Evolutionary conservation across 2,888 invertebrate species (phyloP).

Genomic region (Autographa pulchrina): DNA sequence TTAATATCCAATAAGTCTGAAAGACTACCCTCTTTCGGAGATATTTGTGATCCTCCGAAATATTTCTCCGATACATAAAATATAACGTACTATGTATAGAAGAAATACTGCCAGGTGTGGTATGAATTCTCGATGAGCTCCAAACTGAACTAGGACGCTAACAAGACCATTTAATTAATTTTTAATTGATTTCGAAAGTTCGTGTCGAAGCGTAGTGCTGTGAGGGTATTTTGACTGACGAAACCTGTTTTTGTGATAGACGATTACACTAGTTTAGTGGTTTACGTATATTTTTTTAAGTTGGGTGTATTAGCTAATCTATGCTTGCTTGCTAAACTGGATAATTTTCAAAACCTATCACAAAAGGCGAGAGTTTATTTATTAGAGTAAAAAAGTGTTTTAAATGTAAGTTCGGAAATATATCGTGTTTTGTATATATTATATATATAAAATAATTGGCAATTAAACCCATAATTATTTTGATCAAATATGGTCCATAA

Average conservation of each 20-base stretch:
- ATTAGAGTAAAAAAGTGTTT: too few species aligned
- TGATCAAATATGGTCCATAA: too few species aligned
- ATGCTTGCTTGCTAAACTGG: too few species aligned
- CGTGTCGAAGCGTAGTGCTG: conserved; percentile 42
- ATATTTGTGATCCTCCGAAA: conserved; percentile 16
- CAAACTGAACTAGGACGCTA: conserved; percentile 63
- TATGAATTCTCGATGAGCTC: conserved; percentile 66
- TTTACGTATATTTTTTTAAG: neutral
- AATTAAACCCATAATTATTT: too few species aligned
- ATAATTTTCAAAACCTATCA: too few species aligned
- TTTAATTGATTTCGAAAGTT: conserved; percentile 79
- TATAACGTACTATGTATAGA: conserved; percentile 9
- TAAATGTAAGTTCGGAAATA: too few species aligned
- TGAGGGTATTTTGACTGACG: conserved; percentile 39
- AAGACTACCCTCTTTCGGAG: conserved; percentile 15
- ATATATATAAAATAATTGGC: too few species aligned
- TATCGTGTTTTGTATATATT: too few species aligned
- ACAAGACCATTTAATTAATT: conserved; percentile 76
- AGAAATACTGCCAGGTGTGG: conserved; percentile 50
- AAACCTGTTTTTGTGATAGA: conserved; percentile 6
- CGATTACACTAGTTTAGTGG: neutral
- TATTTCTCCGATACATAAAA: conserved; percentile 43
- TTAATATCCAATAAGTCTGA: conserved; percentile 33
- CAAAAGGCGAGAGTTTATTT: too few species aligned
- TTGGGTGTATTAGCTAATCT: neutral